phyloP scores from a whole-genome alignment of 1,140 invertebrate species.

The Epicauta chinensis region DNA sequence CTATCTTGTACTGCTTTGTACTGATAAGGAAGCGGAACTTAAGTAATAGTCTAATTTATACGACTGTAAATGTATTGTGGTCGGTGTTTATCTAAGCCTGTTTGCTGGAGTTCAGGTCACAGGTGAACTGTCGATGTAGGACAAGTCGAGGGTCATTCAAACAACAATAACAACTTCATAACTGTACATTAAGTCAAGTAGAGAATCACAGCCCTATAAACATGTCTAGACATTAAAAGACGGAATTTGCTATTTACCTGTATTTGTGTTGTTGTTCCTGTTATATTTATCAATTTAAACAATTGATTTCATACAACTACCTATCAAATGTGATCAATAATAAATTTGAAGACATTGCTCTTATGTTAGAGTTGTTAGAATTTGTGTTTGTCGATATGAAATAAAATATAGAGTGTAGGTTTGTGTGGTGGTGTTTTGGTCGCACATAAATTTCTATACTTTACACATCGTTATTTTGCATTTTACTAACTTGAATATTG shows the following conservation, averaged over 20 bases:
- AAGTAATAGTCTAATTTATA: conserved; percentile 14
- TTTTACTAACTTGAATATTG: neutral
- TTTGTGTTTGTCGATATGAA: too few relatives aligned
- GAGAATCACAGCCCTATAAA: too few relatives aligned
- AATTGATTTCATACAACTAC: too few relatives aligned
- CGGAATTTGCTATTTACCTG: too few relatives aligned
- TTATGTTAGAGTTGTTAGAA: too few relatives aligned
- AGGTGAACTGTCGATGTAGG: conserved; percentile 10
- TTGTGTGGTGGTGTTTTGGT: neutral
- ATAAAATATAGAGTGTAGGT: neutral
- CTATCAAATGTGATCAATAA: too few relatives aligned
- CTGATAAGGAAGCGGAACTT: conserved; percentile 10
- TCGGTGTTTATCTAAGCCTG: neutral
- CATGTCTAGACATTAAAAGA: too few relatives aligned
- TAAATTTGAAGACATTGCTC: too few relatives aligned
- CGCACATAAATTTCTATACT: conserved; percentile 8
- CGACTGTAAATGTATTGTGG: conserved; percentile 8
- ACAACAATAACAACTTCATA: neutral
- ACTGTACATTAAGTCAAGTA: too few relatives aligned
- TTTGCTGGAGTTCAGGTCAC: conserved; percentile 7
- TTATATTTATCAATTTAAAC: too few relatives aligned
- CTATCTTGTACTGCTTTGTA: too few relatives aligned
- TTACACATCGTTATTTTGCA: conserved; percentile 8
- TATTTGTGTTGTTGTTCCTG: conserved; percentile 1
- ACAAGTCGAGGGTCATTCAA: conserved; percentile 9